Conservation (phyloP, 2,113 vertebrate genomes). For the Dasypus novemcinctus region DNA sequence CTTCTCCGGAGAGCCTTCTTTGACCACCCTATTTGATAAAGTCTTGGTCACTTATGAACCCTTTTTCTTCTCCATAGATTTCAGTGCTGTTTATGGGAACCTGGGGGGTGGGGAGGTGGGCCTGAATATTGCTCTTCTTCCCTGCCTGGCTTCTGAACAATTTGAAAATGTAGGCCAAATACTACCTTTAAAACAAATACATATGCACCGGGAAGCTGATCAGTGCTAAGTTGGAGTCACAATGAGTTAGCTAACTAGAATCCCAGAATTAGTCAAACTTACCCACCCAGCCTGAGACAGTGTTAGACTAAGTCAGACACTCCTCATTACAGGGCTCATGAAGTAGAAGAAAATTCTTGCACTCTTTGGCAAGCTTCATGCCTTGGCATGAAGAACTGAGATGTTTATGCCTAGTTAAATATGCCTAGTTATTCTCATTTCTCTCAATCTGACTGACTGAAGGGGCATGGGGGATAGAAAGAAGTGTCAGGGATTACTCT, state of each 20-base stretch:
- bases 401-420: background rate
- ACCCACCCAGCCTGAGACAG: background rate
- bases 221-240: background rate
- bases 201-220: background rate
- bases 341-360: background rate
- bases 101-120: no score
- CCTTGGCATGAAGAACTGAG: background rate
- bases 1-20: background rate
- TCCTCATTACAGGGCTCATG: background rate
- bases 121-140: background rate
- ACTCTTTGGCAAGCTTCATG: background rate
- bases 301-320: background rate
- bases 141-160: background rate
- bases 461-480: background rate
- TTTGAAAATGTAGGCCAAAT: background rate
- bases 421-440: background rate
- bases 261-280: background rate
- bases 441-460: background rate
- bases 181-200: background rate
- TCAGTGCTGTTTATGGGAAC: background rate
- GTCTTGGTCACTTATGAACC: background rate
- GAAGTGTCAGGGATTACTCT: background rate
- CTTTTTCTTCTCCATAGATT: background rate
- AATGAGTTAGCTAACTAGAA: background rate
- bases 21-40: background rate